phyloP scores from a whole-genome alignment of 2,113 vertebrate genomes.

The Apistogramma diplotaenia region DNA sequence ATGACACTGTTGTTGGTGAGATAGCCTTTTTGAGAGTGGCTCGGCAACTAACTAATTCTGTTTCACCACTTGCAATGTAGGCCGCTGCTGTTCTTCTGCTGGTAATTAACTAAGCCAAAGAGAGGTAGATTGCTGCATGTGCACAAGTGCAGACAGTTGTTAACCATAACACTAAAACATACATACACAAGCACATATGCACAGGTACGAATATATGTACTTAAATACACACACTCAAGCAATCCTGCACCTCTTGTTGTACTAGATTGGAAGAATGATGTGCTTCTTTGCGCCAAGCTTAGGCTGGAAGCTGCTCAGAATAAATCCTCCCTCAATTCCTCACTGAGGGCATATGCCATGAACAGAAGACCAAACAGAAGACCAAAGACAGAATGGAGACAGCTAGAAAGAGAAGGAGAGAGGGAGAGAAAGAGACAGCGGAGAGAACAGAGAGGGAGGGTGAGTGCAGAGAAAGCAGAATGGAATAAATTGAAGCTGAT shows the following conservation, averaged over 20 bases:
- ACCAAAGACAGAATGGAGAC: constrained; percentile 58
- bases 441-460: constrained; percentile 41
- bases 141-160: constrained; percentile 21
- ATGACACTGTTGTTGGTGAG: constrained; percentile 73
- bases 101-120: constrained; percentile 62
- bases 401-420: constrained; percentile 4
- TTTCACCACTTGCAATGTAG: constrained; percentile 57
- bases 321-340: constrained; percentile 65
- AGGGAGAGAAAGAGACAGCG: constrained; percentile 7
- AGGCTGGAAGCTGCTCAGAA: constrained; percentile 38
- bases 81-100: constrained; percentile 25
- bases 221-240: constrained; percentile 26
- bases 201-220: background rate
- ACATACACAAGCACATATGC: constrained; percentile 1
- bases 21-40: constrained; percentile 70
- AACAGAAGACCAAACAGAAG: constrained; percentile 71
- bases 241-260: constrained; percentile 37
- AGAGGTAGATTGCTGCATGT: constrained; percentile 44
- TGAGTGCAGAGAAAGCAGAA: constrained; percentile 61
- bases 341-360: constrained; percentile 66
- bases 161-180: background rate
- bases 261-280: constrained; percentile 37
- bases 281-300: constrained; percentile 42
- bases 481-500: constrained; percentile 81
- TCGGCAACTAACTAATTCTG: constrained; percentile 72